Base-by-base conservation (phyloP, 1,140 invertebrate genomes). In the Drosophila teissieri region DNA sequence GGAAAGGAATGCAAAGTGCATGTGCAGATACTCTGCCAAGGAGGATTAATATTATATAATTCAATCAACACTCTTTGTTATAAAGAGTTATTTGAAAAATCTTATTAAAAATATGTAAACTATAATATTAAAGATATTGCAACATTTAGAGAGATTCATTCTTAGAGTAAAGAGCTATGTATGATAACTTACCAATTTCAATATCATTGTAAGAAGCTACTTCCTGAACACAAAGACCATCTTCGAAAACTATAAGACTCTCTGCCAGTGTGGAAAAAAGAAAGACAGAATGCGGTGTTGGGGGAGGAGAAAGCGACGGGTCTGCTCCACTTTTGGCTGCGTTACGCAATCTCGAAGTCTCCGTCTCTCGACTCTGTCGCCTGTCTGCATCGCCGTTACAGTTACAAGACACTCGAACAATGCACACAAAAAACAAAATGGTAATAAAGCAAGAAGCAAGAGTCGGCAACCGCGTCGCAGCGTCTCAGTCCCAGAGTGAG, bases 321-420 rank as follows among this genome's bases (percentile, higher is more conserved):
- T 61, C 53, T 89, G 84, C 83, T 88, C 83, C 83, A 88, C 83
- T 88, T 88, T 88, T 73, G 67, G 77, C 61, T 80, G 72, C 72
- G 73, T 86, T 86, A 86, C 82, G 82, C 82, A 86, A 86, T 70
- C 56, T 22, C 52, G 39, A 57, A 69, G 64, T 51, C 44, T 49
- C 62, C 63, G 68, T 73, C 68, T 53, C 44, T 24, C 51, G 37
- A 42, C 58, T 56, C 52, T 49, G 40, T 60, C 69, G 57, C 22
- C 49, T 63, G 55, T 68, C 70, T 54, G 64, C 49, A 63, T 40
- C 58, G 75, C 67, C 48, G 64, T 60, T 48, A 78, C 73, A 79
- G 73, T 76, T 76, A 76, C 73, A 76, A 76, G 73, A 46, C 73
- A 58, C 73, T 77, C 73, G 17, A 77, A 77, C 62, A 77, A 77